Percentiles rank a stretch among this genome's conserved stretches.
phyloP scores from a whole-genome alignment of 2,797 vertebrate genomes.

The Zalophus californianus region DNA sequence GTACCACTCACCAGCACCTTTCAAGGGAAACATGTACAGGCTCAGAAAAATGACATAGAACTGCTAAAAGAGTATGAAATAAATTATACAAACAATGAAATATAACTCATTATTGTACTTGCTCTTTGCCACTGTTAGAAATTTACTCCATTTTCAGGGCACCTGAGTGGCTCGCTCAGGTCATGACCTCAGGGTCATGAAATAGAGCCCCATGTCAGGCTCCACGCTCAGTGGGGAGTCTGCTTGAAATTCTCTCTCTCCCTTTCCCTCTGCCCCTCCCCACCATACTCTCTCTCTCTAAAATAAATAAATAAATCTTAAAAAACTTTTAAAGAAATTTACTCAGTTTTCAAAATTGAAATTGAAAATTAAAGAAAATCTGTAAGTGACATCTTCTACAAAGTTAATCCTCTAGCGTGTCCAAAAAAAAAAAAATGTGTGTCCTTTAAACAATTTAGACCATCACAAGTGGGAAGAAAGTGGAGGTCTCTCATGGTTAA shows the following conservation, averaged over 20 bases:
- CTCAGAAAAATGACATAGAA: neutral
- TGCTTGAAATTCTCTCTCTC: neutral
- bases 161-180: neutral
- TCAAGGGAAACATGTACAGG: neutral
- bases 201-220: neutral
- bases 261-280: neutral
- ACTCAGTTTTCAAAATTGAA: neutral
- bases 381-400: neutral
- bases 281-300: neutral
- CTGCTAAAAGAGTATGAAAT: neutral
- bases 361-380: neutral
- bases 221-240: neutral
- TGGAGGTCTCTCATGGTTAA: neutral
- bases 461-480: neutral
- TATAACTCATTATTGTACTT: neutral
- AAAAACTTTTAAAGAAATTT: neutral
- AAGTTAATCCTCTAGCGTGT: neutral
- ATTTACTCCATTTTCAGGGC: neutral
- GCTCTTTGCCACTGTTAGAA: neutral
- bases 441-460: neutral
- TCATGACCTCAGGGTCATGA: neutral
- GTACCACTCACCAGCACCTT: neutral
- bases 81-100: neutral
- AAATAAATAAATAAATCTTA: neutral
- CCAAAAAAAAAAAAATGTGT: neutral